Percentiles rank a stretch among this genome's conserved stretches.
Evolutionary conservation across 1,140 invertebrate species (phyloP).

Genomic region (Popillia japonica): DNA sequence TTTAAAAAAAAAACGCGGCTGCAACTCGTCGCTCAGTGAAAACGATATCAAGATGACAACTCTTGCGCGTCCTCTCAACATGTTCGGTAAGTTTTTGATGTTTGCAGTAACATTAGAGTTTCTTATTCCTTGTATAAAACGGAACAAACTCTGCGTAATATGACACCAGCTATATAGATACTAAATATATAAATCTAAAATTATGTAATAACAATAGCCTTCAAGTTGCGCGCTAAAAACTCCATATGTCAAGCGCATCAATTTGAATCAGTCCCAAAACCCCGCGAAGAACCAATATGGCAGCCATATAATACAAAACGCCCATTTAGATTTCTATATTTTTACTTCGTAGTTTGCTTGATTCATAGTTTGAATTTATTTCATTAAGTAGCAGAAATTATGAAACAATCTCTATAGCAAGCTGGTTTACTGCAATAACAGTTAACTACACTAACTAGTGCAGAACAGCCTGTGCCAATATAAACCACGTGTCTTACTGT

Average conservation of each 20-base stretch:
- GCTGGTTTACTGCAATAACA: too few relatives aligned
- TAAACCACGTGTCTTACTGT: too few relatives aligned
- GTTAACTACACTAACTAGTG: too few relatives aligned
- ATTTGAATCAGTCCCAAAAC: not conserved
- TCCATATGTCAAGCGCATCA: not conserved
- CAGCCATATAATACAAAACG: conserved; percentile 4
- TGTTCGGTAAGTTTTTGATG: conserved; percentile 1
- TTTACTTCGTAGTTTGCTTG: not conserved
- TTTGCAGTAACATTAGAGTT: not conserved
- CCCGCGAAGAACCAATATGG: not conserved
- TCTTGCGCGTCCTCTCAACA: conserved; percentile 8
- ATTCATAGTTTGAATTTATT: too few relatives aligned
- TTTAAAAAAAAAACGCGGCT: not conserved
- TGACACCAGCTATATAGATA: not conserved
- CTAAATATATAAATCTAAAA: not conserved
- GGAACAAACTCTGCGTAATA: not conserved
- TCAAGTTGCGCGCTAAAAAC: not conserved
- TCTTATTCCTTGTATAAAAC: not conserved
- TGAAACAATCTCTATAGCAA: too few relatives aligned
- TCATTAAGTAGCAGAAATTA: too few relatives aligned
- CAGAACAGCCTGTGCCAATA: too few relatives aligned
- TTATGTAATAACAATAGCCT: not conserved
- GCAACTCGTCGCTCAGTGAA: conserved; percentile 15
- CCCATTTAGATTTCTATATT: not conserved
- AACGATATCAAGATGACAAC: conserved; percentile 14